These are phyloP conservation scores for Polypedilum pembai DNA, from an alignment of 1,140 invertebrate genomes.

Conservation along the genomic window DNA sequence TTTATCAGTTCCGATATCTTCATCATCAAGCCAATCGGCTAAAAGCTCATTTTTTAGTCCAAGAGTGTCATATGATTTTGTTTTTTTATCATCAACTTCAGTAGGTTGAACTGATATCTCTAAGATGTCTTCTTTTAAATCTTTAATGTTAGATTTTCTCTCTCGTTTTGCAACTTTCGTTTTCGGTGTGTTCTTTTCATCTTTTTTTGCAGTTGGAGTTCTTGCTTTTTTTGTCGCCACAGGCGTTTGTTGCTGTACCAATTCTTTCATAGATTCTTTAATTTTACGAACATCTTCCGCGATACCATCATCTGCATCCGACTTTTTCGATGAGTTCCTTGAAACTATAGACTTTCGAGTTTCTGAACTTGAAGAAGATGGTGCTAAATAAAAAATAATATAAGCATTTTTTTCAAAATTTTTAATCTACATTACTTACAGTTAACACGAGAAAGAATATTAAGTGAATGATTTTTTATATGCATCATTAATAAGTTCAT, in stretches of 20 bases:
- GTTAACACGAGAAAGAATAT: not conserved
- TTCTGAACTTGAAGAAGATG: not conserved
- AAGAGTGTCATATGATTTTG: constrained; percentile 32
- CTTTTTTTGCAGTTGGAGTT: not conserved
- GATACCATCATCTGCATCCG: not conserved
- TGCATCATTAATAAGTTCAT: constrained; percentile 63
- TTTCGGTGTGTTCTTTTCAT: not conserved
- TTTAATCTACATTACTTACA: not conserved
- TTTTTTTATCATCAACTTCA: not conserved
- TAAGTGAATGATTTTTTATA: constrained; percentile 53
- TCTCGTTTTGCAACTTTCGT: not conserved
- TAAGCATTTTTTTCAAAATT: not conserved
- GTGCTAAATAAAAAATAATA: not conserved
- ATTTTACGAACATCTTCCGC: constrained; percentile 21
- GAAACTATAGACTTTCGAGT: constrained; percentile 29
- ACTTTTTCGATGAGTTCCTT: constrained; percentile 30
- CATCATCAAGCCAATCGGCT: constrained; percentile 44
- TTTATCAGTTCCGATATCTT: not conserved
- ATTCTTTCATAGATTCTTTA: constrained; percentile 13
- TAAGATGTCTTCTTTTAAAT: too few species aligned
- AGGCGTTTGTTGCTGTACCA: not conserved
- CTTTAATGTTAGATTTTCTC: constrained; percentile 44
- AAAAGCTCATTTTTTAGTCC: constrained; percentile 47
- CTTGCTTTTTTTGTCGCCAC: not conserved
- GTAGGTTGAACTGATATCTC: too few species aligned